Base-by-base conservation (phyloP, 2,888 invertebrate genomes). In the Drosophila pseudotalamancana region DNA sequence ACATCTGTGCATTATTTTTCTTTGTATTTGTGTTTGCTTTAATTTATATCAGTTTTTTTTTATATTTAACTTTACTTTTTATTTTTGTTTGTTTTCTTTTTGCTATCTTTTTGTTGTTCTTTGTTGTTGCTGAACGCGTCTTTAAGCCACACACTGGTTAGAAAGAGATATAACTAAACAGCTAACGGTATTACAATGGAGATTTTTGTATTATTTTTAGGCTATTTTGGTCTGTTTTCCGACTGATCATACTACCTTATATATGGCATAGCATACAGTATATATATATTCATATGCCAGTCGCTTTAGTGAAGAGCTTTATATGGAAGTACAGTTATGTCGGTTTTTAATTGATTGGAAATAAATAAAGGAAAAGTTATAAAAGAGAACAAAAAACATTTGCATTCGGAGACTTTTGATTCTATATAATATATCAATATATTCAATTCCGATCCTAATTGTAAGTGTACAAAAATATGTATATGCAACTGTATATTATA, bases 131-230 rank as follows among this genome's bases (percentile, higher is more conserved):
- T 40, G 54, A 54, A 37, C 49, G 56, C 50, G 45, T 16, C 46
- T 46, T 37, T 67, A 67, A 60, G 68, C 68, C 67, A 67, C 68
- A 67, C 68, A 31, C 43, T 59, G 67, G 67, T 67, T 53, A 43
- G 19, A 39, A 40, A 37, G 34, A 46, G 23, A 23, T n/a, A 14
- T 16, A 31, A 25, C 25, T 40, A 45, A 23, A 18, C 8, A 32
- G 25, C 16, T 19, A 48, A 27, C 27, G 11, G 40, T 42, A 43
- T 31, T 21, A 21, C 1, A 16, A 29, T 45, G 19, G 12, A 27
- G 12, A n/a, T n/a, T n/a, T n/a, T n/a, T n/a, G n/a, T n/a, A n/a
- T n/a, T n/a, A n/a, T n/a, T 12, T 6, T 35, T 14, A 14, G 34
- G 25, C 9, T 63, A 40, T 21, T 39, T 72, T 66, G 48, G 60